Base-by-base conservation (phyloP, 2,888 invertebrate genomes). In the Epinotia brunnichana region DNA sequence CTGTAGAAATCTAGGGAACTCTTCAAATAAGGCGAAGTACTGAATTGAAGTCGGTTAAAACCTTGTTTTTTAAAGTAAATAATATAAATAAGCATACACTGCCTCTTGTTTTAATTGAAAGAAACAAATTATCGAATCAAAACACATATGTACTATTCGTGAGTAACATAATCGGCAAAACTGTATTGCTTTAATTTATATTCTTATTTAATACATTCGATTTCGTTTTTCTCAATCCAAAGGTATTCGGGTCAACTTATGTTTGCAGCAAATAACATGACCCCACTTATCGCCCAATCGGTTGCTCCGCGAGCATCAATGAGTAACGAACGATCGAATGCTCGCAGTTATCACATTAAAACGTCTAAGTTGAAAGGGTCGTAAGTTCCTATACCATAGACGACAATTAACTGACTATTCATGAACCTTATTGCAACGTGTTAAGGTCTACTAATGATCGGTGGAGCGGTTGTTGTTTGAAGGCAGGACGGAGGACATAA, bases 221-320 rank as follows among this genome's bases (percentile, higher is more conserved):
- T 17, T 2, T 3, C 9, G 24, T 24, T 7, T 29, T 24, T 24
- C 53, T 35, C 29, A 48, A 44, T n/a, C n/a, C 56, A 70, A 70
- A 13, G 48, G 9, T 44, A 54, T 17, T n/a, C 11, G n/a, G 24
- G 29, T 61, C 41, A 44, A 54, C 5, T 60, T 15, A 19, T 61
- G 19, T 61, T 41, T 29, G 21, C 35, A 51, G 48, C 51, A 59
- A 51, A 64, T 13, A 51, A 59, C 51, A 56, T 66, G 70, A 70
- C 39, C 64, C 67, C 72, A 72, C 72, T 68, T 68, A 72, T 51
- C 56, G 39, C 13, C 13, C 56, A 62, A 72, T 68, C 24, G 61
- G 54, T 68, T 44, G 60, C 51, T 63, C 57, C 21, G 48, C n/a
- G 21, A 60, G 51, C 48, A 60, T 63, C 69, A 63, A 19, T 63